Base-by-base conservation (phyloP, 2,888 invertebrate species). In the Diaphora mendica region DNA sequence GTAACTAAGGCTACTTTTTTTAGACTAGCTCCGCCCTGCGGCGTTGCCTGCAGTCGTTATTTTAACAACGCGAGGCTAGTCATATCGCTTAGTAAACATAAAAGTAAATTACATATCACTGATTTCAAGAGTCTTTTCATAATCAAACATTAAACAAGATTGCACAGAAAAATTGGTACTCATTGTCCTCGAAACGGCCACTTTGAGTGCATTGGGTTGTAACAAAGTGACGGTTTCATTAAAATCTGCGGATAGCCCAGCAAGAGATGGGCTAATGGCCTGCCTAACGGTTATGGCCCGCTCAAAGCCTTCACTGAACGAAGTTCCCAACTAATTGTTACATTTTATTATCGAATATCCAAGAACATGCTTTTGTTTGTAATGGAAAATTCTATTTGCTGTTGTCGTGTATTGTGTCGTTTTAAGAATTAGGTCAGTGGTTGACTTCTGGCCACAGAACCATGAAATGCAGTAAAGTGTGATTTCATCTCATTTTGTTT, bases 341-440 rank as follows among this genome's bases (percentile, higher is more conserved):
- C 79, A 83, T 85, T 84, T 85, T 76, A 78, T 76, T 80, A 78
- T 74, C 66, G 75, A 77, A 78, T 82, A 78, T 79, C 77, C 71
- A 81, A 84, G 74, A 59, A 26, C 68, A 64, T 64, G 67, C 55
- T 75, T 73, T 77, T 79, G 74, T 72, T 79, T 78, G 72, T 80
- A 83, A 82, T 80, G 39, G 75, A 79, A 76, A 68, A 39, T 42
- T 48, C 30, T 30, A 15, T 48, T 64, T 48, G 70, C n/a, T n/a
- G 70, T 0, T 11, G 30, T 48, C 26, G 23, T 35, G 64, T 17
- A 35, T 64, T 35, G n/a, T 15, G n/a, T 65, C 39, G n/a, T n/a
- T 33, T 33, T 23, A 39, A 65, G 13, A 65, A 65, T 65, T 35
- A 64, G 35, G 33, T 64, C 30, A 62, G 8, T 17, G 15, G 64